Evolutionary conservation across 2,113 vertebrate species (phyloP).

Genomic region (Rhinopomastus cyanomelas): DNA sequence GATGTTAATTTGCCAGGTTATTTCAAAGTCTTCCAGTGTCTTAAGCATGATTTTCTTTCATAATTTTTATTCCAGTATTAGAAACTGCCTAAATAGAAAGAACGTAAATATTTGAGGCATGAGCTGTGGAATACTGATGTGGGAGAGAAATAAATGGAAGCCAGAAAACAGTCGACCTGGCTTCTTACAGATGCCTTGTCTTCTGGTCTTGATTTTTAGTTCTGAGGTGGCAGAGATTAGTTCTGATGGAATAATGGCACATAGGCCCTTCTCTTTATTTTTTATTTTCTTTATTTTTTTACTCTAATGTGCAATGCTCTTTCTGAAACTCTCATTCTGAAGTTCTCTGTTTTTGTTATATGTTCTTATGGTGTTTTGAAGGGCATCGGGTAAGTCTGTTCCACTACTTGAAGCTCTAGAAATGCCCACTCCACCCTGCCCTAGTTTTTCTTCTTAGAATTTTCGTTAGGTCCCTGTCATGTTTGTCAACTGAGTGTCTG

Average conservation of each 20-base stretch:
- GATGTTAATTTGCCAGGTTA: background rate
- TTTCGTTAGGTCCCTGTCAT: background rate
- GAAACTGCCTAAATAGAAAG: background rate
- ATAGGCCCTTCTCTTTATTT: fast-evolving
- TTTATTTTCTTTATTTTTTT: background rate
- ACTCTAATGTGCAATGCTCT: background rate
- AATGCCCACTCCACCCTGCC: background rate
- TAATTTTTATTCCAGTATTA: background rate
- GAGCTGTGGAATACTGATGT: background rate
- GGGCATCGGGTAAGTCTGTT: background rate
- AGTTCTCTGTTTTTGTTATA: fast-evolving
- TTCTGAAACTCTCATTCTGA: background rate
- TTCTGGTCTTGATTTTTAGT: background rate
- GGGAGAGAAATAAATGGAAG: background rate
- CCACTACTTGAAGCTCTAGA: background rate
- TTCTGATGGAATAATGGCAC: background rate
- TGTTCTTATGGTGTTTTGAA: background rate
- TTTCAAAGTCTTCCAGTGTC: background rate
- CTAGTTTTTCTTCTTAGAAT: background rate
- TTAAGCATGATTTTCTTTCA: background rate
- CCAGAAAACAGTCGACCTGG: background rate
- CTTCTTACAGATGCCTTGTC: background rate
- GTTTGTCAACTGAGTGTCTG: background rate
- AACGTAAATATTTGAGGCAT: background rate
- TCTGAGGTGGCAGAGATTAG: background rate